Evolutionary conservation across 2,797 vertebrate species (phyloP), one percentile per base, ranked within the genome.

Genomic region (Hapalemur alaotrensis): DNA sequence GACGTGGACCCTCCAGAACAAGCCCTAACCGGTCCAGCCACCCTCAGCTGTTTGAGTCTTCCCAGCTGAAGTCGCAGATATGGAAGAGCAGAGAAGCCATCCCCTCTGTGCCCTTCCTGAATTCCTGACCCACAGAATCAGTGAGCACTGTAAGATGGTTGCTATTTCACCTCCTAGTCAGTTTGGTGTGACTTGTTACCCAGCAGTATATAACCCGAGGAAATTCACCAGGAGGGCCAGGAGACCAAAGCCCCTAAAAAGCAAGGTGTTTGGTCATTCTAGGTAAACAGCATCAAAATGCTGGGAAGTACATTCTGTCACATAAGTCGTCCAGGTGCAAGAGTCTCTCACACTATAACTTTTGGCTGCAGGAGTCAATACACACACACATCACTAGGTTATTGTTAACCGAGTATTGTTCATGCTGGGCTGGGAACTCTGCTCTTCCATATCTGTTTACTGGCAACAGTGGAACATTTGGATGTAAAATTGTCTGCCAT

Each of bases 281-380:
- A 41, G 57, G 25, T n/a, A 73, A 93, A 93, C 0, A 76, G 28
- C 13, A 67, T 82, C 59, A 35, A 50, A 89, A 90, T 82, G 83
- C 91, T 80, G 46, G 46, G 84, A 98, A 80, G 54, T 38, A 46
- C 10, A 82, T 98, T 98, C 92, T 96, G 89, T 91, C 92, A 95
- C 93, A 81, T 76, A 98, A 97, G 73, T 30, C 38, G 0, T 82
- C 91, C 81, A 86, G 95, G 75, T 46, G 87, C 95, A 91, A 91
- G 93, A 46, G 69, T 73, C 15, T 1, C 82, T 84, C 88, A 46
- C 54, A 90, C 65, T 82, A 73, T 54, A 95, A 81, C 50, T 48
- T 93, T 93, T 89, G 61, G 59, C 89, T 46, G 22, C 96, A 32
- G 79, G 76, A 97, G 43, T 93, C 80, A 96, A 9, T 0, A 9